Evolutionary conservation across 1,140 invertebrate species (phyloP), one percentile per base, ranked within the genome.

Genomic region (Telenomus remus): DNA sequence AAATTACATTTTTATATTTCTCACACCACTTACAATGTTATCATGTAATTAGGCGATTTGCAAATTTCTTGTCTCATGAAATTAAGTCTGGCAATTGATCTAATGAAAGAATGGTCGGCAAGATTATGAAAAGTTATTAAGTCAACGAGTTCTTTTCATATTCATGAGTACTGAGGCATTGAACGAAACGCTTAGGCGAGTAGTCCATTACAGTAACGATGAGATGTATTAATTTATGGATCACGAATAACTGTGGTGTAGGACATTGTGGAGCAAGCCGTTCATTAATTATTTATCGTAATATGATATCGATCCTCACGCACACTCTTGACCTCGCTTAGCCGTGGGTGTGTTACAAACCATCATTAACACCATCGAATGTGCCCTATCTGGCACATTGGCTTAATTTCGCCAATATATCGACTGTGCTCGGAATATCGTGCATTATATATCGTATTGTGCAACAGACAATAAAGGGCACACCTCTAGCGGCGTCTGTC

Each of bases 231-330:
- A 76, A 76, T 79, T 72, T 76, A 79, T 79, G 77, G 60, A 79
- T 72, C 63, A 64, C 44, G 53, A 72, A 73, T 75, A 34, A 70
- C 55, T 60, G 69, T 54, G 53, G 77, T 69, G 49, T 57, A 46
- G 54, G 59, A 75, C 57, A 34, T 55, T 59, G 53, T 47, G 69
- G 72, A 59, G 56, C 56, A 64, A 76, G 43, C 37, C 71, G 59
- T 35, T 60, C 80, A 86, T 86, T 86, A 86, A 86, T 86, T 86
- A 87, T 87, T 87, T 85, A 86, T 85, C 80, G 81, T 85, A 86
- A 87, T 87, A 84, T 80, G 81, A 82, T 86, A 87, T 87, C 80
- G 85, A 87, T 85, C 83, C 80, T 83, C 9, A 46, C 39, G 53
- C 50, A 55, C 74, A 72, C 68, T 68, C 16, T 70, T 64, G 55